A percentile compares a stretch with the other conserved stretches of the same genome.
These are phyloP conservation scores for Gallinago paraguaiae DNA, from an alignment of 2,113 vertebrate species.

Conservation along the genomic window DNA sequence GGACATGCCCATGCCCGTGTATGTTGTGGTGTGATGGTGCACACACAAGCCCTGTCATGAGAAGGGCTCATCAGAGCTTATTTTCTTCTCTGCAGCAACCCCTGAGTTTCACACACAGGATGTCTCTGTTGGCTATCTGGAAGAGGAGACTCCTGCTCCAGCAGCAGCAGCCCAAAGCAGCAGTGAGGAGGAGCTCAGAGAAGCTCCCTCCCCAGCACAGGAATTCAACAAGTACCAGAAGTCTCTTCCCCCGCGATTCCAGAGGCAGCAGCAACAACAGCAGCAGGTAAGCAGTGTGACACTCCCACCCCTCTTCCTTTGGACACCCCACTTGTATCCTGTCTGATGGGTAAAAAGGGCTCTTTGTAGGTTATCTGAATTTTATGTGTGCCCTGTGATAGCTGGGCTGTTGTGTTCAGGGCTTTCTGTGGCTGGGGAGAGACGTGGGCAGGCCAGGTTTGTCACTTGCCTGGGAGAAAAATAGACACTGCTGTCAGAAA, in stretches of 20 bases:
- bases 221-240: constrained; percentile 90
- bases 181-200: constrained; percentile 84
- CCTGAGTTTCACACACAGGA: constrained; percentile 74
- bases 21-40: not conserved
- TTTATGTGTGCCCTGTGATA: not conserved
- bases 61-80: not conserved
- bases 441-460: not conserved
- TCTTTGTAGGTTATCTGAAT: not conserved
- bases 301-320: not conserved
- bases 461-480: not conserved
- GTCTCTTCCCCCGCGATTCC: constrained; percentile 89
- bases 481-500: not conserved
- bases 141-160: constrained; percentile 71
- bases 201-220: constrained; percentile 82
- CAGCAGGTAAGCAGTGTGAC: constrained; percentile 73
- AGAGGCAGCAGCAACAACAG: constrained; percentile 82
- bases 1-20: not conserved
- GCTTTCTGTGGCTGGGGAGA: not conserved
- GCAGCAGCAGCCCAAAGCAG: constrained; percentile 66
- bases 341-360: not conserved
- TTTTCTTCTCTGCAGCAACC: constrained; percentile 47
- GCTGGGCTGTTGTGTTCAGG: not conserved
- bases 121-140: constrained; percentile 66
- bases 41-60: fast-evolving
- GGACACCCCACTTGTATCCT: not conserved